These are phyloP conservation scores for Tenthredo amoena DNA, from an alignment of 2,888 invertebrate genomes.

Conservation along the genomic window DNA sequence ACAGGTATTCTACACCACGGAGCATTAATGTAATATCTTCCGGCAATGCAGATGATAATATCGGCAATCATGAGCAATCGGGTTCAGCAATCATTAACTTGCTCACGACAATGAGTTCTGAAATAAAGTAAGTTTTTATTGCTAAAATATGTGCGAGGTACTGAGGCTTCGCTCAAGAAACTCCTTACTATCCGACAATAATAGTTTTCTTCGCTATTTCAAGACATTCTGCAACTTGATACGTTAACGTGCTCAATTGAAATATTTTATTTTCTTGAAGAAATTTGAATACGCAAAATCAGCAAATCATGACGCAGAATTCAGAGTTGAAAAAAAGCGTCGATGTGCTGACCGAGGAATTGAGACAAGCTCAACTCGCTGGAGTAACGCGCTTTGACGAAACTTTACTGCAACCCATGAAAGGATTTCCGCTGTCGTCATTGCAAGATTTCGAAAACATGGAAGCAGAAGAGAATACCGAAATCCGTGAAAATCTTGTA, in stretches of 20 bases:
- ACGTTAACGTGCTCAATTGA: constrained; percentile 7
- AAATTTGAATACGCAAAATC: too few relatives aligned
- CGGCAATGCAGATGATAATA: constrained; percentile 19
- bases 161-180: constrained; percentile 12
- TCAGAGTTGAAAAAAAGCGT: constrained; percentile 1
- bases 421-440: constrained; percentile 16
- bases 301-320: not conserved
- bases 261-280: constrained; percentile 8
- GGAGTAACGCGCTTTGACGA: constrained; percentile 16
- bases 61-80: constrained; percentile 12
- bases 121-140: constrained; percentile 19
- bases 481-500: constrained; percentile 13
- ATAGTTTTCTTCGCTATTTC: constrained; percentile 16
- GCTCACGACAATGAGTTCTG: constrained; percentile 9
- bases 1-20: constrained; percentile 16
- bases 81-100: not conserved
- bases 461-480: constrained; percentile 9
- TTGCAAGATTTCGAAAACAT: constrained; percentile 10
- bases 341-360: constrained; percentile 8
- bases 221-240: constrained; percentile 12
- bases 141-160: not conserved
- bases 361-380: constrained; percentile 16
- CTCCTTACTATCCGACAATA: constrained; percentile 8
- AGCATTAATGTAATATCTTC: constrained; percentile 15
- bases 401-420: constrained; percentile 19